A percentile compares a stretch with the other conserved stretches of the same genome.
phyloP scores from a whole-genome alignment of 2,113 vertebrate genomes.

The Oncorhynchus tshawytscha region DNA sequence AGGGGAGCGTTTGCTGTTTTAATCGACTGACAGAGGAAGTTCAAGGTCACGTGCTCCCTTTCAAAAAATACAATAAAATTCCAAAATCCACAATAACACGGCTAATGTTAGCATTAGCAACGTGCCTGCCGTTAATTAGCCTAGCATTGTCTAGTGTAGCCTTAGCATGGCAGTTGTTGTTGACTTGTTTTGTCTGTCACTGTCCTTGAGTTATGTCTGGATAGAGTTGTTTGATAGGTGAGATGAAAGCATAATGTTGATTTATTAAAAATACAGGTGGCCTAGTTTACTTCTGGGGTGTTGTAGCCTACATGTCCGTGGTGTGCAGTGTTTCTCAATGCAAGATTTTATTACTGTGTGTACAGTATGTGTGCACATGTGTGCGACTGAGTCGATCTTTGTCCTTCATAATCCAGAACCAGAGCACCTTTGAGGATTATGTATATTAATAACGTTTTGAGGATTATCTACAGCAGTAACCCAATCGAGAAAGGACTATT shows the following conservation, averaged over 20 bases:
- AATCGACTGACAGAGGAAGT: not conserved
- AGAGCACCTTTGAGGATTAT: too few relatives aligned
- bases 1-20: not conserved
- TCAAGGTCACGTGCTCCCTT: not conserved
- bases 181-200: constrained; percentile 10
- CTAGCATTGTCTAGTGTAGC: too few relatives aligned
- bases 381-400: too few relatives aligned
- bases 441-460: too few relatives aligned
- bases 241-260: not conserved
- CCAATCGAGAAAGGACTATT: too few relatives aligned
- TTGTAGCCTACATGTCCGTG: not conserved
- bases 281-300: not conserved
- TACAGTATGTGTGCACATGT: too few relatives aligned
- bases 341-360: too few relatives aligned
- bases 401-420: too few relatives aligned
- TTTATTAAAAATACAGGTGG: constrained; percentile 1
- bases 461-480: too few relatives aligned
- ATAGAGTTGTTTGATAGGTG: constrained; percentile 5
- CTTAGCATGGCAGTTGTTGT: not conserved
- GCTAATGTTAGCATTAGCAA: constrained; percentile 4
- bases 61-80: constrained; percentile 12
- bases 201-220: constrained; percentile 21
- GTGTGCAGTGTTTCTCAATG: too few relatives aligned
- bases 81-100: constrained; percentile 21
- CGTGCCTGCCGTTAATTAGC: not conserved